Base-by-base conservation (phyloP, 2,888 invertebrate genomes). In the Pristionchus japonicus region DNA sequence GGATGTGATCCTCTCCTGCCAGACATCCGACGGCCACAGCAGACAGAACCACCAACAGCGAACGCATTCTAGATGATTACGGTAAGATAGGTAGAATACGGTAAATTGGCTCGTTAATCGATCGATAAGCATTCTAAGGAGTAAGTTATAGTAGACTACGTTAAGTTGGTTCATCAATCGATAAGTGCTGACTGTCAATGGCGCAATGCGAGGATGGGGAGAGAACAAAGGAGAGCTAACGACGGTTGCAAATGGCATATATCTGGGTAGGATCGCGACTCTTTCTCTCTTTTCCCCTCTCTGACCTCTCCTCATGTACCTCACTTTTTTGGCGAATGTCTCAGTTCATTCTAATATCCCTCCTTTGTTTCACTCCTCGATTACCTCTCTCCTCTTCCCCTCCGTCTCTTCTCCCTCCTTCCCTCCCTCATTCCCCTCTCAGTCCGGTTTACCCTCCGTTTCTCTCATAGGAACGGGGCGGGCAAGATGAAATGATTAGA, bases 41-140 rank as follows among this genome's bases (percentile, higher is more conserved):
- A 37, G 64, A 61, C 7, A 85, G n/a, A 23, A 85, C 27, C 23
- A 85, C 64, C 15, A 85, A 23, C n/a, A 61, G 9, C 17, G n/a
- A 85, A 31, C 43, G 61, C 85, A 85, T 85, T n/a, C 84, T 80
- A 37, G 40, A 80, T n/a, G 23, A 57, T 57, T n/a, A n/a, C n/a
- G n/a, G n/a, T n/a, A n/a, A n/a, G n/a, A n/a, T n/a, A n/a, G n/a
- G n/a, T n/a, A n/a, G n/a, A n/a, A n/a, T n/a, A 77, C 77, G 40
- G 47, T 77, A 77, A 13, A 13, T 31, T 20, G 13, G 47, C 27
- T 9, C 37, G 47, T 47, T 47, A 47, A 77, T 77, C 37, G 74
- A 40, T 67, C n/a, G n/a, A n/a, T n/a, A n/a, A n/a, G n/a, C n/a
- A n/a, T n/a, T n/a, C n/a, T 40, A 34, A 6, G 31, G n/a, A n/a